A percentile compares a stretch with the other conserved stretches of the same genome.
phyloP scores from a whole-genome alignment of 2,888 invertebrate genomes.

The Apotomis capreana region DNA sequence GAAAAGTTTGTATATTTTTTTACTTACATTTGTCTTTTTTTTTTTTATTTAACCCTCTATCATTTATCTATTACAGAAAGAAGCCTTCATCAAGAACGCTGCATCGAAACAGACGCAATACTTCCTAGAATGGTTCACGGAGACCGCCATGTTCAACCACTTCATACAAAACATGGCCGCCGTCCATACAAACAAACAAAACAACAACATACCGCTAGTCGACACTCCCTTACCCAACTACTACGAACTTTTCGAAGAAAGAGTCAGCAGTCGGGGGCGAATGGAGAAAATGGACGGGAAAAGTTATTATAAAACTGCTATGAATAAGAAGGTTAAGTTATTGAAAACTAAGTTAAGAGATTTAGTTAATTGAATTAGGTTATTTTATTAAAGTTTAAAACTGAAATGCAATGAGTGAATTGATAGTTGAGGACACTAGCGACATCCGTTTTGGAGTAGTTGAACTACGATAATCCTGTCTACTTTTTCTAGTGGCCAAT shows the following conservation, averaged over 20 bases:
- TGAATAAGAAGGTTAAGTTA: constrained; percentile 73
- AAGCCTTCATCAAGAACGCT: constrained; percentile 86
- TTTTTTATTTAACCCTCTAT: background rate
- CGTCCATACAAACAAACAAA: constrained; percentile 48
- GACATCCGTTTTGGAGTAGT: no score
- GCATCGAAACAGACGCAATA: constrained; percentile 86
- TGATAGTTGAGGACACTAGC: no score
- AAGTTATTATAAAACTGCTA: constrained; percentile 70
- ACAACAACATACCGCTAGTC: constrained; percentile 51
- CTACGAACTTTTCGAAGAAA: constrained; percentile 73
- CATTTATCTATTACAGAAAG: constrained; percentile 83
- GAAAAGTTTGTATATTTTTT: no score
- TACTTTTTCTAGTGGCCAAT: no score
- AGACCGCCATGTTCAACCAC: constrained; percentile 93
- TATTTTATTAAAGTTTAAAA: background rate
- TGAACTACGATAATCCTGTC: no score
- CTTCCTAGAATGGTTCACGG: constrained; percentile 93
- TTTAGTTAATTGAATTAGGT: constrained; percentile 61
- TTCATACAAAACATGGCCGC: constrained; percentile 85
- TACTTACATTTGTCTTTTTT: no score
- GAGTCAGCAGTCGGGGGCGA: constrained; percentile 55
- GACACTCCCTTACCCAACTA: constrained; percentile 75
- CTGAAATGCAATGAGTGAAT: no score
- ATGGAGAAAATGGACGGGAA: constrained; percentile 56
- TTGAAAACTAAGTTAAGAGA: constrained; percentile 74